Conservation (phyloP, 2,888 invertebrate genomes). For the Cryptocephalus primarius region DNA sequence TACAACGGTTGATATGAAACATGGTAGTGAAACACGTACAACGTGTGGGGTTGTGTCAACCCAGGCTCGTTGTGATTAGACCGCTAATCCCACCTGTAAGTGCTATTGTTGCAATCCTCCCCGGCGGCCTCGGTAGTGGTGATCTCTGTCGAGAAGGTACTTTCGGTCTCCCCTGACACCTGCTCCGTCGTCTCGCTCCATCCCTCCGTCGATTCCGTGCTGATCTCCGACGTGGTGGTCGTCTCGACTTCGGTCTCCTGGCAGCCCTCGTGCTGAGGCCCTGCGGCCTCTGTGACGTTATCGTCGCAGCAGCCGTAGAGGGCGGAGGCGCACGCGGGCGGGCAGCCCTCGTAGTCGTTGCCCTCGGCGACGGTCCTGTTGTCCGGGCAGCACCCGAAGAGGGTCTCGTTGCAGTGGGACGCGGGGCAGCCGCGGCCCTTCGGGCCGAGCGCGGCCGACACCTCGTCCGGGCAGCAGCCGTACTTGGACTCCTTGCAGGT, state of each 20-base stretch:
- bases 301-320: conserved; percentile 82
- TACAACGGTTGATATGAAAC: too few species aligned
- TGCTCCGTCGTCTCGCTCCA: conserved; percentile 6
- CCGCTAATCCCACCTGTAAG: conserved; percentile 40
- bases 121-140: conserved; percentile 41
- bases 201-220: conserved; percentile 38
- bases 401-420: conserved; percentile 59
- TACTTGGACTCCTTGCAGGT: conserved; percentile 66
- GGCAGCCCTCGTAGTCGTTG: conserved; percentile 73
- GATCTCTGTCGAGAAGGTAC: conserved; percentile 1
- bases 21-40: too few species aligned
- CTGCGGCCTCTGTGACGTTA: conserved; percentile 53
- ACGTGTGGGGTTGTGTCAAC: too few species aligned
- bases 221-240: conserved; percentile 37
- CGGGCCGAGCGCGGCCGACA: conserved; percentile 64
- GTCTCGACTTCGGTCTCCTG: conserved; percentile 19
- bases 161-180: background rate
- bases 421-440: conserved; percentile 62
- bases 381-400: conserved; percentile 84
- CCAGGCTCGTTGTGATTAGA: too few species aligned
- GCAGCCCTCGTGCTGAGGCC: conserved; percentile 27
- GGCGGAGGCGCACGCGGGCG: conserved; percentile 48
- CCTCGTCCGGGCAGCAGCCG: conserved; percentile 76
- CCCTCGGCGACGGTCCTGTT: conserved; percentile 67
- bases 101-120: conserved; percentile 41